These are phyloP conservation scores for Apostichopus californicus DNA, from an alignment of 35 echinoderm and acorn worm genomes.

Conservation along the genomic window DNA sequence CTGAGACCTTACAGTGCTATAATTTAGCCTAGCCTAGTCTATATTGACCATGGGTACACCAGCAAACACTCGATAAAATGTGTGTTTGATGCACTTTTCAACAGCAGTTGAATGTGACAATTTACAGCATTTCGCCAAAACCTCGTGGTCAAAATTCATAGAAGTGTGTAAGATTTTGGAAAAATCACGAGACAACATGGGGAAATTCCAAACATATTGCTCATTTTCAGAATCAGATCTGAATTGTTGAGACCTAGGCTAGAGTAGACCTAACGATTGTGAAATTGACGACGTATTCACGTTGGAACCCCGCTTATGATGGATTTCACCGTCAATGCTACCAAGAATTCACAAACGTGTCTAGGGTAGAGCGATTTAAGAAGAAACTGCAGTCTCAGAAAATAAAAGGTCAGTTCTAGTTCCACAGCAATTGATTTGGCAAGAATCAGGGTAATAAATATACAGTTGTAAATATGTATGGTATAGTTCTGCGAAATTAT, in stretches of 20 bases:
- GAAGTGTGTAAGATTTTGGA: conserved; percentile 20
- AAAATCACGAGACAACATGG: background rate
- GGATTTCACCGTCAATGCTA: conserved; percentile 33
- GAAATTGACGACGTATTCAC: background rate
- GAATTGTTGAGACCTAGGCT: background rate
- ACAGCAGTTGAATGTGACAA: conserved; percentile 14
- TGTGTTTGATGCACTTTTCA: conserved; percentile 8
- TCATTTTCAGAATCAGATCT: background rate
- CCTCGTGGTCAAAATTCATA: conserved; percentile 4
- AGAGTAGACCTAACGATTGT: background rate
- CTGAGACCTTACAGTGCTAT: no score
- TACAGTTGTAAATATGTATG: no score
- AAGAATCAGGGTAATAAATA: no score
- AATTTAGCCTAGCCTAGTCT: no score
- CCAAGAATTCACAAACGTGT: conserved; percentile 16
- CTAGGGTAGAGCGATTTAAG: background rate
- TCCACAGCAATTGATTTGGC: background rate
- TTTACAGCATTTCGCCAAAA: conserved; percentile 14
- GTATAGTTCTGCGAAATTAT: no score
- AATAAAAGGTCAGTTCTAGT: conserved; percentile 12
- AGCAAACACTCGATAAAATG: conserved; percentile 11
- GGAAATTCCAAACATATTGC: conserved; percentile 19
- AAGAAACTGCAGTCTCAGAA: conserved; percentile 18
- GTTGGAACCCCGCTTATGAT: conserved; percentile 10
- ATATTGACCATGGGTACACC: no score